Evolutionary conservation across 2,797 vertebrate species (phyloP).

Genomic region (Parotocinclus haroldoi): DNA sequence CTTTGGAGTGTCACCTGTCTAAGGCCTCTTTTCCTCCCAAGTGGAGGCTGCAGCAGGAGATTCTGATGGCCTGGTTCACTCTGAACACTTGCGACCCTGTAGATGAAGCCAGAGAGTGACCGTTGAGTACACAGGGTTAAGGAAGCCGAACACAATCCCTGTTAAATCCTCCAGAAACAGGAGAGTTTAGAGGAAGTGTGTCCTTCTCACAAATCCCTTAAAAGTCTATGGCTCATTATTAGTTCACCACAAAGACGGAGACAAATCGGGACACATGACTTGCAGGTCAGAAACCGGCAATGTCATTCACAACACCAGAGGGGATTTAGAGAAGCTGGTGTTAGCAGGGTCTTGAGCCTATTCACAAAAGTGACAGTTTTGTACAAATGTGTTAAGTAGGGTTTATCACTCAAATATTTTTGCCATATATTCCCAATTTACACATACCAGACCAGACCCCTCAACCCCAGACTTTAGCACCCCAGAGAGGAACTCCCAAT

Average conservation of each 20-base stretch:
- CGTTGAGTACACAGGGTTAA: background rate
- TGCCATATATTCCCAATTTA: constrained; percentile 12
- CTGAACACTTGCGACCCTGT: constrained; percentile 96
- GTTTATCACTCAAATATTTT: background rate
- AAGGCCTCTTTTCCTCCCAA: constrained; percentile 91
- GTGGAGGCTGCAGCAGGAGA: constrained; percentile 87
- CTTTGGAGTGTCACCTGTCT: constrained; percentile 76
- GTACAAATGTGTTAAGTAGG: background rate
- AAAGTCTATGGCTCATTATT: constrained; percentile 31
- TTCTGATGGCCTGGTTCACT: constrained; percentile 97
- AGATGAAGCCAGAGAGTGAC: constrained; percentile 42
- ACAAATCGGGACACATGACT: constrained; percentile 47
- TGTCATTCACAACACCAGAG: constrained; percentile 62
- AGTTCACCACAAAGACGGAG: constrained; percentile 41
- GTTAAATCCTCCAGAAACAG: constrained; percentile 36
- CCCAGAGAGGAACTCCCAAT: constrained; percentile 67
- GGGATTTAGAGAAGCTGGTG: constrained; percentile 62
- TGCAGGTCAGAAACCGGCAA: constrained; percentile 57
- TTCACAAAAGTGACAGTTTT: constrained; percentile 5
- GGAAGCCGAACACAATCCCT: constrained; percentile 38
- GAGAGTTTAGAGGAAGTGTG: constrained; percentile 44
- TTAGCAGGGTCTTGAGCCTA: constrained; percentile 14
- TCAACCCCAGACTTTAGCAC: constrained; percentile 70
- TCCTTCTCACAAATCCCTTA: constrained; percentile 32
- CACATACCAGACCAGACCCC: constrained; percentile 61